These are phyloP conservation scores for Leptobrachium leishanense DNA, from an alignment of 2,113 vertebrate genomes.

Conservation along the genomic window DNA sequence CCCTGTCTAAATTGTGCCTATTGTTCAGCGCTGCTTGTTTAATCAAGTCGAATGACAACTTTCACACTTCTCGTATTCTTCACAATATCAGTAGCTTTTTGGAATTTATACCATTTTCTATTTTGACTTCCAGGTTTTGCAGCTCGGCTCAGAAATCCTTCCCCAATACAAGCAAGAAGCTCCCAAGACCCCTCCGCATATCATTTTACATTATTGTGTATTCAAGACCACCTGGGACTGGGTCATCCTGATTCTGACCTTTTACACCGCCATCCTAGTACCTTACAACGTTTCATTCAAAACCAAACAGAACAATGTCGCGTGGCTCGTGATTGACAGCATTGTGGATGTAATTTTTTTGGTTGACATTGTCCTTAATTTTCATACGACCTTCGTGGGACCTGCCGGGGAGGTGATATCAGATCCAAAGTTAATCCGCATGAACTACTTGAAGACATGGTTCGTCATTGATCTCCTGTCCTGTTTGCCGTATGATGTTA, in stretches of 20 bases:
- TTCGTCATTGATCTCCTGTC: slow-evolving; percentile 96
- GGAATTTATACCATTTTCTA: not conserved
- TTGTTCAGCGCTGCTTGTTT: no score
- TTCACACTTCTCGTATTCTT: no score
- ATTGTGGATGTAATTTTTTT: slow-evolving; percentile 96
- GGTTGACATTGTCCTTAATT: slow-evolving; percentile 96
- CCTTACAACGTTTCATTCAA: slow-evolving; percentile 98
- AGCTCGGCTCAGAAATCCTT: slow-evolving; percentile 93
- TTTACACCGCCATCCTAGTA: slow-evolving; percentile 96
- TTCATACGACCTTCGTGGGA: slow-evolving; percentile 95
- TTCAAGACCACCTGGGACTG: slow-evolving; percentile 99
- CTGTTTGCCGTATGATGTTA: slow-evolving; percentile 94
- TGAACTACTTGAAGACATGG: slow-evolving; percentile 98
- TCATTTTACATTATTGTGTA: slow-evolving; percentile 95
- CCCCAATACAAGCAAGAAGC: slow-evolving; percentile 98
- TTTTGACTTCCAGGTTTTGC: slow-evolving; percentile 79
- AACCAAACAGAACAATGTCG: slow-evolving; percentile 97
- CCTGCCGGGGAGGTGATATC: slow-evolving; percentile 95
- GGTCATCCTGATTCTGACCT: slow-evolving; percentile 97
- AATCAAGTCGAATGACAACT: no score
- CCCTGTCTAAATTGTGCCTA: no score
- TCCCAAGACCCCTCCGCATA: slow-evolving; percentile 94
- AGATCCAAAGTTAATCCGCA: slow-evolving; percentile 93
- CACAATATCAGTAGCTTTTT: no score
- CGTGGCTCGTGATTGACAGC: slow-evolving; percentile 95